These are phyloP conservation scores for Drosophila simulans DNA, from an alignment of 1,140 invertebrate species.

Conservation along the genomic window DNA sequence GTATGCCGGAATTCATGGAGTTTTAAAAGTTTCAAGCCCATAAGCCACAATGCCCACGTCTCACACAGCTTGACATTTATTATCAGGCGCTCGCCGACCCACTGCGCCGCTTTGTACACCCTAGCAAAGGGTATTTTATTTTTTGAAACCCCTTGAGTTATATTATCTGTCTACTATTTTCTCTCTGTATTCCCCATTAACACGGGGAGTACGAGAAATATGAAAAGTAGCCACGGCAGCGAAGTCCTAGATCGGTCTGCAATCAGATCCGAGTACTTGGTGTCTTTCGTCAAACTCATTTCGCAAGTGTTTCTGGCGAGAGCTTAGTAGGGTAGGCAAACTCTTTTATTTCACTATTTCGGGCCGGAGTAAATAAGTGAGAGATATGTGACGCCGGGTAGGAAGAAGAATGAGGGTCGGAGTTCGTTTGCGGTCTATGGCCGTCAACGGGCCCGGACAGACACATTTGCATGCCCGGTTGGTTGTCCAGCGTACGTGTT, in stretches of 20 bases:
- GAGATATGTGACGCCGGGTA: constrained; percentile 11
- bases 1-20: constrained; percentile 69
- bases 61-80: constrained; percentile 77
- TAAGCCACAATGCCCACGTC: constrained; percentile 79
- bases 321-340: not conserved
- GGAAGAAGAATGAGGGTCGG: not conserved
- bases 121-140: not conserved
- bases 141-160: not conserved
- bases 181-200: too few species aligned
- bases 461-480: constrained; percentile 71
- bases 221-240: too few species aligned
- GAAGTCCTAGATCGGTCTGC: too few species aligned
- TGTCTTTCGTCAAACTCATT: not conserved
- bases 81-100: constrained; percentile 47
- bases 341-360: not conserved
- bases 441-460: constrained; percentile 47
- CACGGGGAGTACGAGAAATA: too few species aligned
- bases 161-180: too few species aligned
- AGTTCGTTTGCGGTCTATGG: constrained; percentile 53
- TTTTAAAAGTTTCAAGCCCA: constrained; percentile 74
- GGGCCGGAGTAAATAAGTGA: constrained; percentile 6
- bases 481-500: constrained; percentile 53
- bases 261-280: too few species aligned
- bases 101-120: not conserved
- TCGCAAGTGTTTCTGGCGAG: not conserved